Percentiles rank a stretch among this genome's conserved stretches.
phyloP scores from a whole-genome alignment of 2,797 vertebrate genomes.

The Dermochelys coriacea region DNA sequence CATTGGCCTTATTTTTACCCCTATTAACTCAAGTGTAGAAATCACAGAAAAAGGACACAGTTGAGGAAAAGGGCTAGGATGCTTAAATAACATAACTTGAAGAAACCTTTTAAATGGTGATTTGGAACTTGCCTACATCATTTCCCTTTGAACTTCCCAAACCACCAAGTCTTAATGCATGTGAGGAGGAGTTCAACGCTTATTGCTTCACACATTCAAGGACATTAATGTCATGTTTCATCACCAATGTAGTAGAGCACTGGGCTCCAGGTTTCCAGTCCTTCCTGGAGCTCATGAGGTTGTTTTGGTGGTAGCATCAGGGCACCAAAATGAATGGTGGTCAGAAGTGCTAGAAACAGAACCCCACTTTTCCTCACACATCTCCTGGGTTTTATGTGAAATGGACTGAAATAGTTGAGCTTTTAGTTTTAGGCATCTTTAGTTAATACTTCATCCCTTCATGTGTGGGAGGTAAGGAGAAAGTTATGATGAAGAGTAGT shows the following conservation, averaged over 20 bases:
- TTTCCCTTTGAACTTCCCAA: not conserved
- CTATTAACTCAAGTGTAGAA: not conserved
- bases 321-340: conserved; percentile 47
- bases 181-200: not conserved
- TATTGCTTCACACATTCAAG: rapidly evolving
- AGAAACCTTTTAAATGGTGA: not conserved
- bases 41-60: not conserved
- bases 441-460: conserved; percentile 59
- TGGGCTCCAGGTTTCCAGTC: not conserved
- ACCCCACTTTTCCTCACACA: conserved; percentile 18
- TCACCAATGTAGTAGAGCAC: not conserved
- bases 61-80: not conserved
- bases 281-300: not conserved
- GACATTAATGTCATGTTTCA: not conserved
- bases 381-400: conserved; percentile 55
- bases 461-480: conserved; percentile 40
- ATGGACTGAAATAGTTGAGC: conserved; percentile 36
- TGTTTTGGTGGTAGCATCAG: conserved; percentile 34
- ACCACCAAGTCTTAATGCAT: not conserved
- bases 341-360: conserved; percentile 63
- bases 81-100: not conserved
- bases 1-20: conserved; percentile 24
- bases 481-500: conserved; percentile 39
- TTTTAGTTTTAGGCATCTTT: conserved; percentile 58
- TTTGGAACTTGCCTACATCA: not conserved